Evolutionary conservation across 2,888 invertebrate genomes (phyloP), one percentile per base, ranked within the genome.

Genomic region (Drosophila barbarae): DNA sequence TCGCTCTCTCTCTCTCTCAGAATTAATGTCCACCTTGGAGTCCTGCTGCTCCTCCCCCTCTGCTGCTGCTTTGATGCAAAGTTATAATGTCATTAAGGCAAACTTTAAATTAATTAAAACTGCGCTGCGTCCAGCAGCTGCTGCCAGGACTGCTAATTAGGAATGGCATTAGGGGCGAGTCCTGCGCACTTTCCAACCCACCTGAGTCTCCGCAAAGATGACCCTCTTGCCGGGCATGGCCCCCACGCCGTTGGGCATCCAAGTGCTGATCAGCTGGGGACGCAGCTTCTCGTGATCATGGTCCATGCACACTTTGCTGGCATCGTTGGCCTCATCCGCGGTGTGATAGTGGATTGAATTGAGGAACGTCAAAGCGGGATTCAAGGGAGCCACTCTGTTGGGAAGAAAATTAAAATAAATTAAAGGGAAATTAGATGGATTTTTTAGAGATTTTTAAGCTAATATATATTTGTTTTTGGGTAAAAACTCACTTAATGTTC

Each of bases 191-290:
- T 12, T 3, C 6, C 13, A 42, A 82, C 86, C 74, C 90, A 95
- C 95, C 93, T 97, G 97, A 59, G 96, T 96, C 90, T 97, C 97
- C 44, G 96, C 95, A 87, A 97, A 96, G 71, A 97, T 93, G 54
- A 96, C 93, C 85, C 96, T 95, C 82, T 92, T 92, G 71, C 94
- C 94, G 38, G 96, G 94, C 85, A 95, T 92, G 15, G 95, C 95
- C 56, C 96, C 96, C 41, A 96, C 94, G 46, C 96, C 95, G 80
- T 96, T 96, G 23, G 96, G 94, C 90, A 96, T 95, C 92, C 97
- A 97, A 36, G 96, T 96, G 58, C 96, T 95, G 66, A 96, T 94
- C 71, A 97, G 93, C 83, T 96, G 94, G 1, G 97, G 97, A 63
- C 94, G 93, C 54, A 97, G 91, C 42, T 93, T 90, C 86, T 96